Conservation (phyloP, 35 echinoderm and acorn worm genomes). For the Lytechinus pictus region DNA sequence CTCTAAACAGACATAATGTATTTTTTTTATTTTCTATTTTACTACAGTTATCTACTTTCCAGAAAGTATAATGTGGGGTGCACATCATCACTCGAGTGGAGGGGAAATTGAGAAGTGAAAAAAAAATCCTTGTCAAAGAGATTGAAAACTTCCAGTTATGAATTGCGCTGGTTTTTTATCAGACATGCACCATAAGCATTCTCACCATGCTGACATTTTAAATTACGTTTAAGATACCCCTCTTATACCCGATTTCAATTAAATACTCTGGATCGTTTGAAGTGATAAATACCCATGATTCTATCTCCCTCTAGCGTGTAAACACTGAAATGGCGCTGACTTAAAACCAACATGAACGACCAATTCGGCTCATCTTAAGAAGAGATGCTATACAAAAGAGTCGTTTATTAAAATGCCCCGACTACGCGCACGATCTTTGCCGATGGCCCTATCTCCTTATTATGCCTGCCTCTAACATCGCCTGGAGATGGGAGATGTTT, state of each 20-base stretch:
- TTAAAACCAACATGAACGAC: background rate
- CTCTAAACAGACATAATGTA: too few relatives aligned
- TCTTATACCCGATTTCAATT: background rate
- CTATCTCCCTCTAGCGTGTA: conserved; percentile 14
- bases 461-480: background rate
- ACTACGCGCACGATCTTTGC: background rate
- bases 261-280: background rate
- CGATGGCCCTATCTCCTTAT: background rate
- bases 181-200: background rate
- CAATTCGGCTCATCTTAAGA: background rate
- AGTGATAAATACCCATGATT: background rate
- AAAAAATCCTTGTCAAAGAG: background rate
- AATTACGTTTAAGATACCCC: background rate
- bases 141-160: background rate
- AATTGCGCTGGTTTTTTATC: background rate
- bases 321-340: conserved; percentile 8
- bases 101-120: background rate
- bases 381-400: background rate
- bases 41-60: too few relatives aligned
- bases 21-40: too few relatives aligned
- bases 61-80: too few relatives aligned
- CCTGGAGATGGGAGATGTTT: background rate
- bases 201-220: background rate
- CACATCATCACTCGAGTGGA: too few relatives aligned
- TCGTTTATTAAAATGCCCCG: background rate